Evolutionary conservation across 2,113 vertebrate genomes (phyloP).

Genomic region (Chaetops frenatus): DNA sequence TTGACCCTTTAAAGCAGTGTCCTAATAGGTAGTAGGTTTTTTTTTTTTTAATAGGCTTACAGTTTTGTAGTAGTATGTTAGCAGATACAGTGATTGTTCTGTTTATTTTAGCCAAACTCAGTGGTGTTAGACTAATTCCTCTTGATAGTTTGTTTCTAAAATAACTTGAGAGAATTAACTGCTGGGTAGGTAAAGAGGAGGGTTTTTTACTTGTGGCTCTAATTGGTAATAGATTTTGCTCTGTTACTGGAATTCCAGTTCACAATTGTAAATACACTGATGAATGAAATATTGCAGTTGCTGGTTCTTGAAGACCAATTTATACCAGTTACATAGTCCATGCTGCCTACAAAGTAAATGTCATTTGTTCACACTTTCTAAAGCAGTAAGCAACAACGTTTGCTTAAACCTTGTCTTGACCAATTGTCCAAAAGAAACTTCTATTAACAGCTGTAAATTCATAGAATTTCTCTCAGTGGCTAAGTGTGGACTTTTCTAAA

Average conservation of each 20-base stretch:
- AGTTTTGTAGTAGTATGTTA: background rate
- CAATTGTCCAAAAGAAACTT: background rate
- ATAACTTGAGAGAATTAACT: background rate
- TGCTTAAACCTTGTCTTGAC: constrained; percentile 6
- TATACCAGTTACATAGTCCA: background rate
- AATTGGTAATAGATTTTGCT: background rate
- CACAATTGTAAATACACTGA: background rate
- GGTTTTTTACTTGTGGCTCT: background rate
- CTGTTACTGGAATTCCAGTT: constrained; percentile 7
- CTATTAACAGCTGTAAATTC: background rate
- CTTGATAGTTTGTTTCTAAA: background rate
- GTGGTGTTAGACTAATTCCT: background rate
- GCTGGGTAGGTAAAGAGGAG: background rate
- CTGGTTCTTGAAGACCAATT: background rate
- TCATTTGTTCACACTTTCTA: background rate
- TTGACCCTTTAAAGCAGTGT: background rate
- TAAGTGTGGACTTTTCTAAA: background rate
- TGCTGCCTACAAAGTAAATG: background rate
- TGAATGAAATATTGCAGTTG: background rate
- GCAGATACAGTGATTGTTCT: background rate
- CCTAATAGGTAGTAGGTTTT: background rate
- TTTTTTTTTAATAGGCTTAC: background rate
- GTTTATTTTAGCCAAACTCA: background rate
- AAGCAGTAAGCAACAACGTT: background rate
- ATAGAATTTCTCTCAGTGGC: background rate